Evolutionary conservation across 2,888 invertebrate species (phyloP), one percentile per base, ranked within the genome.

Genomic region (Osmoderma eremita): DNA sequence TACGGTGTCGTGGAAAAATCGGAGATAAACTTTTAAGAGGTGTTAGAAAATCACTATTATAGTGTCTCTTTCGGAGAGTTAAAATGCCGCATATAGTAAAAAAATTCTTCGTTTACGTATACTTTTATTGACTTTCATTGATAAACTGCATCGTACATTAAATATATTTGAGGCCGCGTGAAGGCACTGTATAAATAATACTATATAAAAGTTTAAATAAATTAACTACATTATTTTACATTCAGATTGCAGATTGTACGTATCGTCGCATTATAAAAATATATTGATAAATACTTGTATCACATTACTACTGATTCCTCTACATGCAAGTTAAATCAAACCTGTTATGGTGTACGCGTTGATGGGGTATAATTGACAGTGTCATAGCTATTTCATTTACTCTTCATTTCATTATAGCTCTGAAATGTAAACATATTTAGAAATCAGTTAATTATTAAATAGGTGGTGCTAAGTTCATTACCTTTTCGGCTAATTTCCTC

Each of bases 401-500:
- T 49, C 42, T 65, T 64, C 15, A 65, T 51, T 42, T 68, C 61
- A 24, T 58, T 56, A 45, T 65, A 68, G 39, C 65, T 64, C 68
- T 68, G 45, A 18, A 68, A 67, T 6, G 24, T 38, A 68, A 22
- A 30, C 30, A 24, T 39, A 66, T 39, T 51, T 41, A 13, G 22
- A 39, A 5, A 1, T 13, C 5, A 38, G 36, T 38, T 8, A 17
- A n/a, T 8, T 20, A 22, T 10, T 17, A 45, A 2, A 48, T 49
- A 22, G 20, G 15, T 50, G 10, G 13, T 13, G n/a, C 18, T 22
- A 50, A 30, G 15, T 51, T 12, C 13, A 17, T 48, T 68, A 68
- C 68, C 62, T 67, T 67, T 49, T 67, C 56, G 5, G 69, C 69
- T 36, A 67, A 48, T 17, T 38, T 64, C 39, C 64, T 58, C 36